Percentiles rank a stretch among this genome's conserved stretches.
Evolutionary conservation across 2,888 invertebrate genomes (phyloP).

Genomic region (Pseudococcus jackbeardsleyi): DNA sequence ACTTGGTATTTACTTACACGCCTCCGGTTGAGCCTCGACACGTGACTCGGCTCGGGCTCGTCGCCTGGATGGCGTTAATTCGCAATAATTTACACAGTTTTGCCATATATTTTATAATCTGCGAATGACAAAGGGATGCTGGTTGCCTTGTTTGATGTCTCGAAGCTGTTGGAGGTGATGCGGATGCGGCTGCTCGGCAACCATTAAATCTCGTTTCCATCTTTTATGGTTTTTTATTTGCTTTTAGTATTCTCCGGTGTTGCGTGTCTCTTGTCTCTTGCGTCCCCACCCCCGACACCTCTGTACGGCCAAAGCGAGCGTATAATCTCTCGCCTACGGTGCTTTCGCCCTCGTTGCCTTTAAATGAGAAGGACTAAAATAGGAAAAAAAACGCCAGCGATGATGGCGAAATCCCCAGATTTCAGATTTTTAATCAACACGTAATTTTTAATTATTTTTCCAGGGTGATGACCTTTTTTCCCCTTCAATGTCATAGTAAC

Average conservation of each 20-base stretch:
- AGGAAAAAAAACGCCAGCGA: background rate
- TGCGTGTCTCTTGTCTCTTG: background rate
- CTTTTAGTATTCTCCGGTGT: background rate
- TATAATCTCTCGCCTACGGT: background rate
- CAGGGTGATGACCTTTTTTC: constrained; percentile 6
- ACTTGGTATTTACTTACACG: constrained; percentile 6
- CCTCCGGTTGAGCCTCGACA: constrained; percentile 21
- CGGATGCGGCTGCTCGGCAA: background rate
- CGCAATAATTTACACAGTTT: constrained; percentile 52
- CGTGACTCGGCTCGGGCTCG: background rate
- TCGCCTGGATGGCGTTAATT: constrained; percentile 12
- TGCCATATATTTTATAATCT: constrained; percentile 37
- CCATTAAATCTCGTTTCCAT: background rate
- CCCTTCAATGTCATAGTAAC: background rate
- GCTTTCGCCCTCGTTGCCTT: background rate
- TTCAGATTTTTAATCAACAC: constrained; percentile 17
- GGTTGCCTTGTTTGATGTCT: constrained; percentile 9
- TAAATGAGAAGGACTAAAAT: background rate
- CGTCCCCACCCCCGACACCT: background rate
- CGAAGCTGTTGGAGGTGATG: background rate
- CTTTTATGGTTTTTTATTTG: constrained; percentile 5
- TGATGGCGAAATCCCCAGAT: background rate
- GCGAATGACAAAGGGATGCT: constrained; percentile 46
- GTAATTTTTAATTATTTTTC: constrained; percentile 45
- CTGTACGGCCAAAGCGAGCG: background rate